Conservation (phyloP, 2,888 invertebrate genomes). For the Nasonia oneida region DNA sequence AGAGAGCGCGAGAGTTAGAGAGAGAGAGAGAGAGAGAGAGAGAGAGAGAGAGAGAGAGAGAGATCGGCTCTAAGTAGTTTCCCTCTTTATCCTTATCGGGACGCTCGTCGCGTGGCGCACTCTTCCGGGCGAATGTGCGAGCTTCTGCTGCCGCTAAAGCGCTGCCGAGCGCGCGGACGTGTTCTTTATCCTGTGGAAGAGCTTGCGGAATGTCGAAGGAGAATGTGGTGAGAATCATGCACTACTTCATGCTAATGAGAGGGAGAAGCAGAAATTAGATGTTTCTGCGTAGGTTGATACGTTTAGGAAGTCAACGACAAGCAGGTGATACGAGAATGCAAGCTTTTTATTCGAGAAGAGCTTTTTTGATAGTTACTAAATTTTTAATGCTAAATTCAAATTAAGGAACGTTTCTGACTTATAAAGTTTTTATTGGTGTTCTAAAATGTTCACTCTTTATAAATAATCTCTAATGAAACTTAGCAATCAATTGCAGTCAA, state of each 20-base stretch:
- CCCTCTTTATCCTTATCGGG: slow-evolving; percentile 52
- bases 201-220: neutral
- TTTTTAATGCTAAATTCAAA: neutral
- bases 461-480: too few species aligned
- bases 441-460: too few species aligned
- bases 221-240: neutral
- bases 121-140: slow-evolving; percentile 20
- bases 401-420: too few species aligned
- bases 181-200: neutral
- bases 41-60: neutral
- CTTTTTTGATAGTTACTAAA: neutral
- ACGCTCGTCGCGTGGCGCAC: slow-evolving; percentile 43
- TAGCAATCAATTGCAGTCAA: too few species aligned
- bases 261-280: neutral
- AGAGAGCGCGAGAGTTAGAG: slow-evolving; percentile 42
- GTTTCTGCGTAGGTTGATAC: neutral
- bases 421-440: too few species aligned
- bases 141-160: slow-evolving; percentile 8
- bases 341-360: neutral
- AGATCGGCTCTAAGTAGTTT: slow-evolving; percentile 53
- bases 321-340: neutral
- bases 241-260: neutral
- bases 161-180: slow-evolving; percentile 48
- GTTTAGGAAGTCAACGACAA: neutral
- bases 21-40: neutral